Base-by-base conservation (phyloP, 2,797 vertebrate genomes). In the Lateolabrax maculatus region DNA sequence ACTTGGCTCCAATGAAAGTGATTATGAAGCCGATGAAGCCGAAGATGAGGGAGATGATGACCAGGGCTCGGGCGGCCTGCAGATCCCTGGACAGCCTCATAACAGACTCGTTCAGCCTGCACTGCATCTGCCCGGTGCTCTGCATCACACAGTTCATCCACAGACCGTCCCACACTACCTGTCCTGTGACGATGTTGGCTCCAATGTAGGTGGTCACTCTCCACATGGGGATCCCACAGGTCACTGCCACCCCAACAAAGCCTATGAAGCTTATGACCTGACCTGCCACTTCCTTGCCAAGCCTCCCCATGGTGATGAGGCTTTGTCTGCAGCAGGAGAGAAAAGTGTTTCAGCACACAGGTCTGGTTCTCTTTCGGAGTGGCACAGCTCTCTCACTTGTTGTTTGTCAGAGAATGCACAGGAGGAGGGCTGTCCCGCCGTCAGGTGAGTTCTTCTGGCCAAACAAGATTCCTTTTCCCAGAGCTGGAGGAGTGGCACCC, bases 141-240 rank as follows among this genome's bases (percentile, higher is more conserved):
- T 96, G 96, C 93, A 94, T 95, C 37, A 96, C 87, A 6, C 96
- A 96, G 80, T 94, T 95, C 96, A 96, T 96, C 96, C 96, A 96
- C 86, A 96, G 85, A 1, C 96, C 96, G 1, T 96, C 95, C 96
- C 95, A 96, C 0, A 96, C 31, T 0, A 93, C 66, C 90, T 96
- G 96, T 0, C 90, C 95, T 0, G 95, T 90, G 62, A 95, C 94
- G 1, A 96, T 95, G 92, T 96, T 96, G 88, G 95, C 94, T 0
- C 95, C 95, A 0, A 96, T 90, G 87, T 34, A 96, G 15, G 80
- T 25, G 2, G 95, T 96, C 41, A 94, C 93, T 1, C 95, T 90
- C 96, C 96, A 96, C 94, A 96, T 91, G 49, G 96, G 96, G 56
- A 96, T 1, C 4, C 95, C 96, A 0, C 89, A 91, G 36, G 87